A percentile compares a stretch with the other conserved stretches of the same genome.
Conservation (phyloP, 1,140 invertebrate species). For the Drosophila seguyi region DNA sequence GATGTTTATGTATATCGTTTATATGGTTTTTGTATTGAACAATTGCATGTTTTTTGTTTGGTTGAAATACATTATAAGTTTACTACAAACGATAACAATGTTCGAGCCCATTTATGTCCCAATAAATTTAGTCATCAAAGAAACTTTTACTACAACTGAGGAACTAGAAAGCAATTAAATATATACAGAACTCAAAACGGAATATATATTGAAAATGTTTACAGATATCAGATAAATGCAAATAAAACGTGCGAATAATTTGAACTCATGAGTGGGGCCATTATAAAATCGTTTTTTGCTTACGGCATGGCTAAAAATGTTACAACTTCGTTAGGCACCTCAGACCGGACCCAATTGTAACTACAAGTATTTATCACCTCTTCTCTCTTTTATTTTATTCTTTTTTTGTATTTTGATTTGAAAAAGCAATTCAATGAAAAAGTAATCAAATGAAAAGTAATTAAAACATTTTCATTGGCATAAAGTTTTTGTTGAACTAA, state of each 20-base stretch:
- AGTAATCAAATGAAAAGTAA: slow-evolving; percentile 76
- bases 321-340: slow-evolving; percentile 78
- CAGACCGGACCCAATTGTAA: slow-evolving; percentile 80
- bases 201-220: slow-evolving; percentile 35
- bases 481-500: slow-evolving; percentile 85
- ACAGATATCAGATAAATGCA: slow-evolving; percentile 60
- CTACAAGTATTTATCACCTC: slow-evolving; percentile 60
- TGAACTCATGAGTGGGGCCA: slow-evolving; percentile 72
- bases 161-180: slow-evolving; percentile 34
- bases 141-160: slow-evolving; percentile 81
- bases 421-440: slow-evolving; percentile 81
- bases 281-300: slow-evolving; percentile 80
- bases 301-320: slow-evolving; percentile 70
- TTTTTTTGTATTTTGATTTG: slow-evolving; percentile 28
- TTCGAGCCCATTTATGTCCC: slow-evolving; percentile 84
- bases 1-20: slow-evolving; percentile 58
- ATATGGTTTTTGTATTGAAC: slow-evolving; percentile 60
- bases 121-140: slow-evolving; percentile 85
- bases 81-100: slow-evolving; percentile 83
- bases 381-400: slow-evolving; percentile 18
- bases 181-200: slow-evolving; percentile 30
- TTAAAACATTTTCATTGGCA: slow-evolving; percentile 82
- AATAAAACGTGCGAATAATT: slow-evolving; percentile 72
- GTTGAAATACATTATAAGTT: slow-evolving; percentile 71
- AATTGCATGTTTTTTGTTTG: slow-evolving; percentile 53